Evolutionary conservation across 2,797 vertebrate genomes (phyloP), one percentile per base, ranked within the genome.

Genomic region (Thripadectes ignobilis): DNA sequence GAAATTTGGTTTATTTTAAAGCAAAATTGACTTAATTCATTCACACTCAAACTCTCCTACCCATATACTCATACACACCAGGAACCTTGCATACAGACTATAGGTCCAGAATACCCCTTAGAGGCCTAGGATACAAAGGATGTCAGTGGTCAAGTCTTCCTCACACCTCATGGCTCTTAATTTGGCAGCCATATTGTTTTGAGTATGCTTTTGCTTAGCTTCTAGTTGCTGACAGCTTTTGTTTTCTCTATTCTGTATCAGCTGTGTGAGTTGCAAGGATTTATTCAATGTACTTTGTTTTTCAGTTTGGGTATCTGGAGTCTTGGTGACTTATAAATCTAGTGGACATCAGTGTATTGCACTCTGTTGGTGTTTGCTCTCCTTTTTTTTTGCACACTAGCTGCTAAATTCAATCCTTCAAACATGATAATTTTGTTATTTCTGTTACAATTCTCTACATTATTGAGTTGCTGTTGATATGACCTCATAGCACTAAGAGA

Each of bases 221-320:
- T 73, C 41, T 45, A 41, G 38, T 32, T 45, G 14, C 9, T 75
- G n/a, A 21, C 8, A 43, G 45, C 43, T 10, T 45, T 89, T 49
- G 7, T 22, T 45, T 90, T 77, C 49, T 81, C 8, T 52, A 1
- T 52, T 88, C 15, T 55, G 11, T 48, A 48, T 19, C 11, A 63
- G 12, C 10, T 68, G 7, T 29, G 11, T 55, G 45, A 45, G 45
- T 45, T 21, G 21, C 12, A 46, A 22, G 21, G 30, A 30, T 87
- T 88, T 81, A 71, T 8, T 48, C 21, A 38, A 14, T 55, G 16
- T 22, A 26, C n/a, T 73, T 92, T 16, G 2, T 59, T 88, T 75
- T 41, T 90, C 0, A 0, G 2, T 85, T 65, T 85, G 39, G 6
- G 9, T 61, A 10, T 34, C 49, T 72, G 46, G 12, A 7, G 7